Base-by-base conservation (phyloP, 2,797 vertebrate genomes). In the Clamator glandarius region DNA sequence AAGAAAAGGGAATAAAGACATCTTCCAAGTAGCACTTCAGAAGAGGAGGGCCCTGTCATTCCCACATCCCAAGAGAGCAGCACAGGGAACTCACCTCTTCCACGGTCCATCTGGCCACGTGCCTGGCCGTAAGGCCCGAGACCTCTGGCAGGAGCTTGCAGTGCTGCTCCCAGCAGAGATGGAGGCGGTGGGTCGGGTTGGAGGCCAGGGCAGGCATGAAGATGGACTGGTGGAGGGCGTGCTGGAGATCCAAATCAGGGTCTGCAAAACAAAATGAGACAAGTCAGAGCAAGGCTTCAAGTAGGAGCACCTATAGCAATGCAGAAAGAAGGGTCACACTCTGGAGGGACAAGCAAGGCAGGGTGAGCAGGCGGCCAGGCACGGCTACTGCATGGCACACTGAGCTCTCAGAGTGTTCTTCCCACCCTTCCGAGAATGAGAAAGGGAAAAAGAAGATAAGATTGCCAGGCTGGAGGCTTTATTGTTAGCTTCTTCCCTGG, bases 121-220 rank as follows among this genome's bases (percentile, higher is more conserved):
- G 97, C 96, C 98, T 99, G 96, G 99, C 98, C 2, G 98, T 99
- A 93, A 99, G 98, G 55, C 99, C 98, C 4, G 98, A 97, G 92
- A 99, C 98, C 97, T 99, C 99, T 1, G 99, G 99, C 94, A 99
- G 97, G 96, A 99, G 98, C 97, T 98, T 98, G 97, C 99, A 99
- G 97, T 99, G 98, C 97, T 99, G 98, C 97, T 99, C 98, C 99
- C 99, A 99, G 97, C 98, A 98, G 82, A 99, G 98, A 76, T 98
- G 97, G 66, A 98, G 97, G 67, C 97, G 98, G 46, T 98, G 98
- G 84, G 97, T 98, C 42, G 97, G 98, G 54, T 97, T 98, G 81
- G 98, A 95, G 11, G 98, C 98, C 96, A 98, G 96, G 75, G 98
- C 98, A 36, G 98, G 98, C 94, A 98, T 98, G 93, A 99, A 99